phyloP scores from a whole-genome alignment of 2,888 invertebrate species.

The Xanthorhoe spadicearia region DNA sequence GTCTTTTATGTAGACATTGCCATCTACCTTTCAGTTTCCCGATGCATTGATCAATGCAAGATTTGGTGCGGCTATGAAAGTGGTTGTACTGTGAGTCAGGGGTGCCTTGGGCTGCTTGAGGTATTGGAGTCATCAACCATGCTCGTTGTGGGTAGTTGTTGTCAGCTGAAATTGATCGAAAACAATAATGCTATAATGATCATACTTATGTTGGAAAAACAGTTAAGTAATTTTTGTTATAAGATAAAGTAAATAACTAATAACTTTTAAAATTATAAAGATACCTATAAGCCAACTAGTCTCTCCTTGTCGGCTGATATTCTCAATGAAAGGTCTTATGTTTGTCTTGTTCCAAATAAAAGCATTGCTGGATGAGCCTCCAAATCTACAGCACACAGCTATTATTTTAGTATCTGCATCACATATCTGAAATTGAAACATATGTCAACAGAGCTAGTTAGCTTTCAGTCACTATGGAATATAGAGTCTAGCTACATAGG shows the following conservation, averaged over 20 bases:
- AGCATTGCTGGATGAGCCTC: slow-evolving; percentile 56
- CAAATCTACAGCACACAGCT: slow-evolving; percentile 65
- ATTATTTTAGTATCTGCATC: slow-evolving; percentile 65
- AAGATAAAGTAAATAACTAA: no score
- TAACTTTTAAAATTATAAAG: no score
- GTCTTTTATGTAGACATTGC: slow-evolving; percentile 62
- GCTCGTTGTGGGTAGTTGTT: slow-evolving; percentile 63
- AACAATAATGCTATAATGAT: not conserved
- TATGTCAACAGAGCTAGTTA: not conserved
- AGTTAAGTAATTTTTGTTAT: no score
- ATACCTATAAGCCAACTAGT: slow-evolving; percentile 64
- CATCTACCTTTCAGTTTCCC: slow-evolving; percentile 63
- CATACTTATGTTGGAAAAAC: no score
- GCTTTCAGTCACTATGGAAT: no score
- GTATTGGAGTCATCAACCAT: slow-evolving; percentile 67
- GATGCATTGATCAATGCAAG: slow-evolving; percentile 61
- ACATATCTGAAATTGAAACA: slow-evolving; percentile 56
- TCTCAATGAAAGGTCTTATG: slow-evolving; percentile 54
- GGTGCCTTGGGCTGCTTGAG: slow-evolving; percentile 60
- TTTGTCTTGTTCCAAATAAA: slow-evolving; percentile 68
- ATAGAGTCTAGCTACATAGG: no score
- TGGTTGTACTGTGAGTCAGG: slow-evolving; percentile 68
- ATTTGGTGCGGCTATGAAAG: slow-evolving; percentile 51
- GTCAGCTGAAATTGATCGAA: slow-evolving; percentile 13
- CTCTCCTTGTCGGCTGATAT: slow-evolving; percentile 60